Evolutionary conservation across 2,113 vertebrate species (phyloP).

Genomic region (Hemiprocne comata): DNA sequence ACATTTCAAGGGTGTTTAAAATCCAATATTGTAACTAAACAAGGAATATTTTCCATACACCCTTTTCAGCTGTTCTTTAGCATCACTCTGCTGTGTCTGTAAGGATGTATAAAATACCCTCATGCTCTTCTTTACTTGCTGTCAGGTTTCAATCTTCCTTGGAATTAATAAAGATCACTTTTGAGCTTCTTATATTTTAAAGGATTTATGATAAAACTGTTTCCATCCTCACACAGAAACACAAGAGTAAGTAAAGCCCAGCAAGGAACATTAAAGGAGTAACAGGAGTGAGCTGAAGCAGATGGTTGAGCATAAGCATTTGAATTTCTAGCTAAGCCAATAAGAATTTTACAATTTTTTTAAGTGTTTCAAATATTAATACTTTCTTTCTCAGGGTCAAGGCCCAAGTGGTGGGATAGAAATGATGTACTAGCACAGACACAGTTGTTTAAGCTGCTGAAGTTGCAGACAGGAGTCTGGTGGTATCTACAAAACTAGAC

Average conservation of each 20-base stretch:
- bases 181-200: neutral
- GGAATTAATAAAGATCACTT: constrained; percentile 1
- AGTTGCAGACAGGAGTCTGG: neutral
- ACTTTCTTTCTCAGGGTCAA: neutral
- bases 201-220: neutral
- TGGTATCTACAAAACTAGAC: neutral
- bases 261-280: neutral
- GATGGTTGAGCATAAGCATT: neutral
- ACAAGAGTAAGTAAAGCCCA: neutral
- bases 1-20: neutral
- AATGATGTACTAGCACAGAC: neutral
- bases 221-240: neutral
- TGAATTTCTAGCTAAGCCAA: neutral
- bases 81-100: neutral
- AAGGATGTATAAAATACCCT: neutral
- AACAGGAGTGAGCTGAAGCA: neutral
- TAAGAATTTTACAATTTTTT: neutral
- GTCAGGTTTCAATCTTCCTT: neutral
- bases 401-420: neutral
- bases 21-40: neutral
- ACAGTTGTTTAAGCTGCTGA: neutral
- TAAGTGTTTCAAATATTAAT: neutral
- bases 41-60: neutral
- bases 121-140: neutral
- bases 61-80: neutral